Evolutionary conservation across 2,113 vertebrate genomes (phyloP).

Genomic region (Machaerirhynchus nigripectus): DNA sequence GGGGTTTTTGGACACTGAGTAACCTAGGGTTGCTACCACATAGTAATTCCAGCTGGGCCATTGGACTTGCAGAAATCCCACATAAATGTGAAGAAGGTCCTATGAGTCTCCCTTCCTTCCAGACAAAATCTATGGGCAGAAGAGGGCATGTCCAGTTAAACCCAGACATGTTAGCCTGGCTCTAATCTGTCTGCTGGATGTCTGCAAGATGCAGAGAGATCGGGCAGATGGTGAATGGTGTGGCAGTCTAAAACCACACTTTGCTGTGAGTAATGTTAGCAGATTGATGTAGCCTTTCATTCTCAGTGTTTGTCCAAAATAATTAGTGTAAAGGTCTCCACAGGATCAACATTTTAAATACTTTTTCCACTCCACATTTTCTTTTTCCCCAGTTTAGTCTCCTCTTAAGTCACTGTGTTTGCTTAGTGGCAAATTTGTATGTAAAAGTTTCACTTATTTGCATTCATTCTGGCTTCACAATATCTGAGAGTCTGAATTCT

Average conservation of each 20-base stretch:
- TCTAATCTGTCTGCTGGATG: slow-evolving; percentile 17
- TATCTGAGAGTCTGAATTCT: background rate
- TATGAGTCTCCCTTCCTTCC: background rate
- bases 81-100: background rate
- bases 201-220: slow-evolving; percentile 25
- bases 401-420: background rate
- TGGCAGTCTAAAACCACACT: slow-evolving; percentile 5
- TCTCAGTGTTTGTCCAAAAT: background rate
- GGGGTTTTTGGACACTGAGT: background rate
- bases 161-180: background rate
- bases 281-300: slow-evolving; percentile 24
- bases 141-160: slow-evolving; percentile 16
- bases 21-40: background rate
- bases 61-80: background rate
- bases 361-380: background rate
- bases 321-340: background rate
- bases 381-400: background rate
- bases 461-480: background rate
- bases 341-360: background rate
- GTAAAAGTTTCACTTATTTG: background rate
- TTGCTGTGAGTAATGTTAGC: slow-evolving; percentile 12
- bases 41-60: background rate
- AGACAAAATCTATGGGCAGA: slow-evolving; percentile 33
- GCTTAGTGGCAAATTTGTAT: background rate
- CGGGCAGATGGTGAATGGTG: background rate